Conservation (phyloP, 2,113 vertebrate genomes). For the Xenus cinereus region DNA sequence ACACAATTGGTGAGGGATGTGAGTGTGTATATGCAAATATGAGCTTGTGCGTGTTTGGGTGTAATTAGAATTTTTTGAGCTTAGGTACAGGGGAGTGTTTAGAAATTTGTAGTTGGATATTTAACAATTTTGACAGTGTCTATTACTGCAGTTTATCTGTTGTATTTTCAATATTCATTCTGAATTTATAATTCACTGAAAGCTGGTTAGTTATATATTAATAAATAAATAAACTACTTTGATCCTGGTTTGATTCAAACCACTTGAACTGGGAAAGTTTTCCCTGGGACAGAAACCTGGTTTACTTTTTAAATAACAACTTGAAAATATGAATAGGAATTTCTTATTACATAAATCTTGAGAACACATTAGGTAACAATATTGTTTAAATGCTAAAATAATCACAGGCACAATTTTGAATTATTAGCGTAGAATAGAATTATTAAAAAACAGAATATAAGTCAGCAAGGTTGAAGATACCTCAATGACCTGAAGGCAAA, state of each 20-base stretch:
- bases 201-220: background rate
- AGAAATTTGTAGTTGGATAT: background rate
- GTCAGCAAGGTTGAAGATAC: background rate
- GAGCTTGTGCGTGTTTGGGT: background rate
- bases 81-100: background rate
- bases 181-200: background rate
- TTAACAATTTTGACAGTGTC: background rate
- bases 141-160: background rate
- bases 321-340: background rate
- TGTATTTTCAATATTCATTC: background rate
- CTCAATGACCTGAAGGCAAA: slow-evolving; percentile 3
- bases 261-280: background rate
- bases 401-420: background rate
- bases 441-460: background rate
- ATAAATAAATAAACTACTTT: background rate
- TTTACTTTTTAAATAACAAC: background rate
- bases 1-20: background rate
- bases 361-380: background rate
- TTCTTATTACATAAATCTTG: background rate
- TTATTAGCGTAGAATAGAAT: background rate
- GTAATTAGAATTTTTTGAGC: background rate
- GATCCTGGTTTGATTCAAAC: background rate
- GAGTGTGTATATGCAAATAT: background rate
- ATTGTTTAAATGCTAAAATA: background rate
- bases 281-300: background rate